phyloP scores from a whole-genome alignment of 2,888 invertebrate species.

The Ryuthela nishihirai region DNA sequence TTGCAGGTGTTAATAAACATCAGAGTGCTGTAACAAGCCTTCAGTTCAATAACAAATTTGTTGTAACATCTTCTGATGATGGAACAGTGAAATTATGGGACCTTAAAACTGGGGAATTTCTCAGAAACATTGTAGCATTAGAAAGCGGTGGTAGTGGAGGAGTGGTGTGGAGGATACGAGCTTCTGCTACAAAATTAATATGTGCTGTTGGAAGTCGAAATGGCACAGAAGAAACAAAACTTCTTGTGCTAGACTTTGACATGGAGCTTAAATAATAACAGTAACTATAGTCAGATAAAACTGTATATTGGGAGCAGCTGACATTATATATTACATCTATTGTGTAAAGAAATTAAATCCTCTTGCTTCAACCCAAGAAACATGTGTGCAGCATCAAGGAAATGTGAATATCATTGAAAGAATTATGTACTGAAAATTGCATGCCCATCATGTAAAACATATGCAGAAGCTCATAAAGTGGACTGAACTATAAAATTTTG shows the following conservation, averaged over 20 bases:
- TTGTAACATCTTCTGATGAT: slow-evolving; percentile 98
- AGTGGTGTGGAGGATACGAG: slow-evolving; percentile 96
- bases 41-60: slow-evolving; percentile 94
- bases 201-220: slow-evolving; percentile 98
- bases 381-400: no score
- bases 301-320: no score
- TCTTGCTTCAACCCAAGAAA: no score
- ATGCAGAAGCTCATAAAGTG: no score
- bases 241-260: slow-evolving; percentile 95
- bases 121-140: slow-evolving; percentile 89
- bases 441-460: no score
- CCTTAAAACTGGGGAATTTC: slow-evolving; percentile 89
- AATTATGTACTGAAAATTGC: no score
- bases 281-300: neutral
- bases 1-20: slow-evolving; percentile 86
- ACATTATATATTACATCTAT: no score
- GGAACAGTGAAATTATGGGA: slow-evolving; percentile 99
- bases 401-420: no score
- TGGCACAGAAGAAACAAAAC: slow-evolving; percentile 97
- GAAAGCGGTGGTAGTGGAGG: slow-evolving; percentile 96
- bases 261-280: slow-evolving; percentile 53
- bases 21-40: slow-evolving; percentile 98
- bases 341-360: no score
- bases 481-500: neutral
- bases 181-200: slow-evolving; percentile 92